Evolutionary conservation across 2,888 invertebrate genomes (phyloP).

Genomic region (Acronicta alni): DNA sequence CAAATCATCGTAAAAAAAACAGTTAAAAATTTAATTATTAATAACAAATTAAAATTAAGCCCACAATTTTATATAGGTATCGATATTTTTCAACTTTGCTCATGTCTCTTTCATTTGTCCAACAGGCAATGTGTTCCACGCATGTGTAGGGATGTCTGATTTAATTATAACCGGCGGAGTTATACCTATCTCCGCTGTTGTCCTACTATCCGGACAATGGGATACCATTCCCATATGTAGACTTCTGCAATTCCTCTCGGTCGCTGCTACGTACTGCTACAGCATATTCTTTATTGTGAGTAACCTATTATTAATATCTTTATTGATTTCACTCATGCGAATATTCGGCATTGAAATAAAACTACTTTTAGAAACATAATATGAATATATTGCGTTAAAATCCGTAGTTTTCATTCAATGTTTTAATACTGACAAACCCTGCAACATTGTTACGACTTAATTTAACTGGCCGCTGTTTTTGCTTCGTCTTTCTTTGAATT

Average conservation of each 20-base stretch:
- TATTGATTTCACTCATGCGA: not conserved
- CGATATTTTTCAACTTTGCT: not conserved
- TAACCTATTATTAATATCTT: constrained; percentile 18
- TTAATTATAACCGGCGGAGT: constrained; percentile 91
- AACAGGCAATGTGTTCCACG: constrained; percentile 92
- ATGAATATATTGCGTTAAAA: too few species aligned
- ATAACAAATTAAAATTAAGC: too few species aligned
- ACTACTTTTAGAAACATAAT: too few species aligned
- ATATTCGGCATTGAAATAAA: too few species aligned
- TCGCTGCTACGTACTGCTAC: constrained; percentile 90
- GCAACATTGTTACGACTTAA: too few species aligned
- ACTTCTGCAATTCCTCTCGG: constrained; percentile 91
- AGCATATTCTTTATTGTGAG: constrained; percentile 84
- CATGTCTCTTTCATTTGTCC: not conserved
- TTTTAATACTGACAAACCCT: too few species aligned
- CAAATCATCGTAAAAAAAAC: too few species aligned
- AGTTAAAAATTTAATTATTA: too few species aligned
- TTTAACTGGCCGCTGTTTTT: too few species aligned
- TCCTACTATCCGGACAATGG: constrained; percentile 91
- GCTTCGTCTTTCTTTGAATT: too few species aligned
- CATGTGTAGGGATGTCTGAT: constrained; percentile 93
- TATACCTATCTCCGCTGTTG: constrained; percentile 92
- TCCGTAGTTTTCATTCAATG: too few species aligned
- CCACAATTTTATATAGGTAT: too few species aligned
- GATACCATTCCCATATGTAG: constrained; percentile 90